A percentile compares a stretch with the other conserved stretches of the same genome.
Evolutionary conservation across 2,888 invertebrate genomes (phyloP).

Genomic region (Agonopterix arenella): DNA sequence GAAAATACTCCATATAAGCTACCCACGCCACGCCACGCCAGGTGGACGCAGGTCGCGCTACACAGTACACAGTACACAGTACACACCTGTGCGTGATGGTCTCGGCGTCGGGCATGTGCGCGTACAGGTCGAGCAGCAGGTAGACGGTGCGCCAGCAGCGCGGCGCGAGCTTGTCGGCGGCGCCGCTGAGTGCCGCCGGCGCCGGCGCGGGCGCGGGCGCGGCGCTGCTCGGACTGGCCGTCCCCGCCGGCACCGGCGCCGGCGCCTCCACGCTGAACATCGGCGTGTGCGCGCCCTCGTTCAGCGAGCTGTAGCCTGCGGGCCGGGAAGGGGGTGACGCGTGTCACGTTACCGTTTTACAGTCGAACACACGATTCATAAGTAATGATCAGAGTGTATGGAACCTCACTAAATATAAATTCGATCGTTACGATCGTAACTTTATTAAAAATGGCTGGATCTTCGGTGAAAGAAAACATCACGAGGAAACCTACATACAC

Average conservation of each 20-base stretch:
- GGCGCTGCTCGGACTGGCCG: slow-evolving; percentile 12
- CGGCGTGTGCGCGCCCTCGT: slow-evolving; percentile 84
- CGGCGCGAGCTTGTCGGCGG: slow-evolving; percentile 73
- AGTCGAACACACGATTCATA: too few species aligned
- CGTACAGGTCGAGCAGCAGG: slow-evolving; percentile 93
- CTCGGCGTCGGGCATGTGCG: slow-evolving; percentile 96
- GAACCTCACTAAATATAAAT: too few species aligned
- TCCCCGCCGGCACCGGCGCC: slow-evolving; percentile 8
- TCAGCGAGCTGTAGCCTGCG: slow-evolving; percentile 86
- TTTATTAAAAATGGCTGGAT: too few species aligned
- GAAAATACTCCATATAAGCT: too few species aligned
- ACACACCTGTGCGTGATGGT: slow-evolving; percentile 86
- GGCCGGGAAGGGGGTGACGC: background rate
- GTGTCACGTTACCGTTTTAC: too few species aligned
- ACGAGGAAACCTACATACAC: too few species aligned
- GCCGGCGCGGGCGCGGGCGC: slow-evolving; percentile 6
- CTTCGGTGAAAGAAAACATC: too few species aligned
- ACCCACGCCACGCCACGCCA: too few species aligned
- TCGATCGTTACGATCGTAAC: too few species aligned
- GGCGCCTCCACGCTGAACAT: slow-evolving; percentile 47
- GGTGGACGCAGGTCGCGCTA: too few species aligned
- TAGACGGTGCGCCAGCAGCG: slow-evolving; percentile 97
- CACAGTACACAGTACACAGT: too few species aligned
- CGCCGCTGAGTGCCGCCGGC: slow-evolving; percentile 12
- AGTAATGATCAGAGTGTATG: too few species aligned